A percentile compares a stretch with the other conserved stretches of the same genome.
phyloP scores from a whole-genome alignment of 2,888 invertebrate species.

The Phalera bucephala region DNA sequence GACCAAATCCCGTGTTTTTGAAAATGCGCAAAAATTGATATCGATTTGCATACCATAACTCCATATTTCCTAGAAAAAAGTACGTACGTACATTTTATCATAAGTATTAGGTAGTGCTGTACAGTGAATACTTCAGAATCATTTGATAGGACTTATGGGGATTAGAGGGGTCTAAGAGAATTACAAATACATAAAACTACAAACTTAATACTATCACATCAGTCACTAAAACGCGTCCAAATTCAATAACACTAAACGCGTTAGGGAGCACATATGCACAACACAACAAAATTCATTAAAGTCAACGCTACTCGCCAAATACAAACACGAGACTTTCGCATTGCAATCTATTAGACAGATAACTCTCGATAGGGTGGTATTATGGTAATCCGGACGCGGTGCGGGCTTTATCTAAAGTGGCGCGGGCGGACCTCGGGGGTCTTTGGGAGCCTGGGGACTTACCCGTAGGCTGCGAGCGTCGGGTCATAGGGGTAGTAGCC shows the following conservation, averaged over 20 bases:
- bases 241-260: conserved; percentile 40
- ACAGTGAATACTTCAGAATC: no score
- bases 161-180: no score
- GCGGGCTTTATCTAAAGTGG: conserved; percentile 78
- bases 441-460: conserved; percentile 81
- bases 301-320: conserved; percentile 68
- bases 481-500: conserved; percentile 97
- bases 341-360: conserved; percentile 77
- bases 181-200: no score
- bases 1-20: no score
- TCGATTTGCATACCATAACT: no score
- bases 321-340: conserved; percentile 77
- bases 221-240: conserved; percentile 51
- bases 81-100: no score
- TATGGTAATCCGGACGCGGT: conserved; percentile 72
- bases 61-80: no score
- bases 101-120: no score
- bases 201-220: no score
- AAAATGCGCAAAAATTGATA: no score
- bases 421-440: conserved; percentile 60
- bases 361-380: conserved; percentile 72
- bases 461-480: conserved; percentile 96
- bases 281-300: conserved; percentile 65
- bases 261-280: conserved; percentile 60
- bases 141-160: no score